Evolutionary conservation across 2,888 invertebrate genomes (phyloP), one percentile per base, ranked within the genome.

Genomic region (Macrophya annulata): DNA sequence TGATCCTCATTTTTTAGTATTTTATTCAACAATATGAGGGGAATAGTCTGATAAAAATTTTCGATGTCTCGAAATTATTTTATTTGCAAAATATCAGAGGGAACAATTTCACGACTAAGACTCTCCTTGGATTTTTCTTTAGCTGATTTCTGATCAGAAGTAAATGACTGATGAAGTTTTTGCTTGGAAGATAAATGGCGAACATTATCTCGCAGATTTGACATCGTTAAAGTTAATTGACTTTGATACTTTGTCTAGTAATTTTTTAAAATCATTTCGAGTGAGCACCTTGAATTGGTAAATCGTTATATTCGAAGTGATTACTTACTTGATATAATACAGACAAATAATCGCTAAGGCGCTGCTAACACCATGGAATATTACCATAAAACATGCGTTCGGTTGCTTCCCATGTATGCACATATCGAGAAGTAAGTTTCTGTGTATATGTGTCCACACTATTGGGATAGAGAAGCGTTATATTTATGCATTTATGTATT

Each of bases 401-500:
- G 86, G 86, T 48, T 83, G 81, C 85, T 82, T 59, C 84, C 76
- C 37, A 31, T 68, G 45, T 72, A 25, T 81, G 31, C 55, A 82
- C 65, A 81, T 51, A 59, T 72, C 82, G 55, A 48, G 65, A 45
- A 51, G n/a, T 77, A 59, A 31, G 55, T 68, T 72, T 59, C 40
- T 43, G 65, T 81, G 71, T 55, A 83, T 45, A 17, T 43, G 77
- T 86, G 40, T 25, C 17, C 84, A 45, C 79, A 84, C 82, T 37
- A n/a, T 48, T 51, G 74, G 45, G 72, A 55, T 68, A 21, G 31
- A 86, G 72, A 79, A 85, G 51, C 85, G 83, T 86, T 85, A 90
- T 91, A 90, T 91, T 91, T 92, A 91, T 91, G 90, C 91, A 89
- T 90, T 90, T 90, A 89, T 89, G 89, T 91, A 91, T 91, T 91